phyloP scores from a whole-genome alignment of 1,140 invertebrate species.

The Ylistrum balloti region DNA sequence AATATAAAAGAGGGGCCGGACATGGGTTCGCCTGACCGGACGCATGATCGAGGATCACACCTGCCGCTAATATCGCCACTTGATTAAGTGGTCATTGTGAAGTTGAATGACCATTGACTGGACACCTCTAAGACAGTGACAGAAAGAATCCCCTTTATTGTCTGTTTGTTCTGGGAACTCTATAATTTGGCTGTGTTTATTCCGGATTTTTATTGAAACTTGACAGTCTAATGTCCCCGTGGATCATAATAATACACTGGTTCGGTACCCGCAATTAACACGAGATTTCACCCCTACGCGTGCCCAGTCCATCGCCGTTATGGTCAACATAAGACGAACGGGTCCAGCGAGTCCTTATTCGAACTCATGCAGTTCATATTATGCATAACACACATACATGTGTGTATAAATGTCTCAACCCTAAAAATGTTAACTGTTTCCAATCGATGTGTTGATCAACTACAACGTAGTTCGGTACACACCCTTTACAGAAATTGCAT shows the following conservation, averaged over 20 bases:
- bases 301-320: background rate
- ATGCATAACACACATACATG: background rate
- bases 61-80: constrained; percentile 24
- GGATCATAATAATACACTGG: constrained; percentile 17
- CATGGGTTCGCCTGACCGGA: background rate
- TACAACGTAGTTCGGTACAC: too few species aligned
- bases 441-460: too few species aligned
- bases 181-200: constrained; percentile 29
- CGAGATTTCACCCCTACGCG: background rate
- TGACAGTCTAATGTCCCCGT: background rate
- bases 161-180: constrained; percentile 33
- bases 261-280: constrained; percentile 19
- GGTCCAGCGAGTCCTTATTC: background rate
- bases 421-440: too few species aligned
- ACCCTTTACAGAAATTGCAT: too few species aligned
- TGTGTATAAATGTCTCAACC: too few species aligned
- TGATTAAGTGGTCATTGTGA: constrained; percentile 27
- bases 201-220: constrained; percentile 39
- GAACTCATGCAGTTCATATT: too few species aligned
- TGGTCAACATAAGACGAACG: background rate
- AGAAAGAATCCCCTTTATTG: constrained; percentile 17
- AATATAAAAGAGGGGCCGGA: background rate
- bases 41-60: background rate
- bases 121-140: constrained; percentile 18
- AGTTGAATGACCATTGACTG: constrained; percentile 13